phyloP scores from a whole-genome alignment of 1,140 invertebrate genomes.

The Microplitis mediator region DNA sequence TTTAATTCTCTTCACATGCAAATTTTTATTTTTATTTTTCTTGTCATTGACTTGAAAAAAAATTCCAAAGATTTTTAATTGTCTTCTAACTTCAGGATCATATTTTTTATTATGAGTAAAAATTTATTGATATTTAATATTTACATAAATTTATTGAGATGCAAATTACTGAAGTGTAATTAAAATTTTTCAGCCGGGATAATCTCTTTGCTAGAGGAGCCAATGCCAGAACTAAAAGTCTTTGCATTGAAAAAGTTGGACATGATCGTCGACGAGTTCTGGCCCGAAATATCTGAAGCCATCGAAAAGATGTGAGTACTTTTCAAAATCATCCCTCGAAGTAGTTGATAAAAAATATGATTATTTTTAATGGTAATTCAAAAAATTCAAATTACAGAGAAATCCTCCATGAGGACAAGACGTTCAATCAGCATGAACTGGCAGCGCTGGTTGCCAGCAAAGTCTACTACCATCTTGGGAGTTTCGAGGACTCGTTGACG shows the following conservation, averaged over 20 bases:
- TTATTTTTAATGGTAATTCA: too few species aligned
- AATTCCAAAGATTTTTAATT: too few species aligned
- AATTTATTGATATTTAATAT: constrained; percentile 7
- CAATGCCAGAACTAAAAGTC: constrained; percentile 88
- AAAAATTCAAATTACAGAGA: constrained; percentile 66
- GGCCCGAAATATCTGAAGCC: constrained; percentile 97
- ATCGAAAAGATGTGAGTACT: constrained; percentile 89
- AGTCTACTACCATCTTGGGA: constrained; percentile 97
- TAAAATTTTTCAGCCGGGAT: constrained; percentile 78
- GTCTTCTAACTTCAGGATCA: too few species aligned
- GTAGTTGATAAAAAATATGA: too few species aligned
- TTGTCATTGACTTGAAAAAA: too few species aligned
- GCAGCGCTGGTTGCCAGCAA: constrained; percentile 98
- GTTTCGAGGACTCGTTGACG: constrained; percentile 93
- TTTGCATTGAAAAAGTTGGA: constrained; percentile 92
- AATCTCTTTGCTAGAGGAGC: constrained; percentile 93
- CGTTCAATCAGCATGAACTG: constrained; percentile 86
- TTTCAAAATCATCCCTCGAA: too few species aligned
- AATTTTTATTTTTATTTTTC: too few species aligned
- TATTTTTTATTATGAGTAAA: too few species aligned
- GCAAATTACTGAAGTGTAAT: background rate
- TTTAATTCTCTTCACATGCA: too few species aligned
- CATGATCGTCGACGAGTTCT: constrained; percentile 95
- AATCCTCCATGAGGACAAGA: constrained; percentile 91
- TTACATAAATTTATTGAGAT: constrained; percentile 4